Percentiles rank a stretch among this genome's conserved stretches.
phyloP scores from a whole-genome alignment of 2,888 invertebrate species.

The Troilus luridus region DNA sequence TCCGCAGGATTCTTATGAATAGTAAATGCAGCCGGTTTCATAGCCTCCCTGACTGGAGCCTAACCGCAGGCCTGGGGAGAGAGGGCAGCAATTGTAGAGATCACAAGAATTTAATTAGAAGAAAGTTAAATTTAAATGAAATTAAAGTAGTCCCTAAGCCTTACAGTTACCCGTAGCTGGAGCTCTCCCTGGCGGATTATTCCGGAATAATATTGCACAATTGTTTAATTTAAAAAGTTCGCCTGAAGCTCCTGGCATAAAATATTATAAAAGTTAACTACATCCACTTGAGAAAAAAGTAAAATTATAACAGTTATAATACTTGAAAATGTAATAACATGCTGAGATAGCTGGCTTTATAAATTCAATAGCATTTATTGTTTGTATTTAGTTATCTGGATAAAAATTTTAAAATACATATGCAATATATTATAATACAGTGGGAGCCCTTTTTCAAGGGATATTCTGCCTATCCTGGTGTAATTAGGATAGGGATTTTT shows the following conservation, averaged over 20 bases:
- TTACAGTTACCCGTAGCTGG: background rate
- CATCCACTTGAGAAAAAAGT: too few relatives aligned
- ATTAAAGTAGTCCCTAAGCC: constrained; percentile 41
- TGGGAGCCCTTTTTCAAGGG: too few relatives aligned
- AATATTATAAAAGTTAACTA: background rate
- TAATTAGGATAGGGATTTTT: too few relatives aligned
- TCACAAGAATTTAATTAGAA: constrained; percentile 39
- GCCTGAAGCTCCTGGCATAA: background rate
- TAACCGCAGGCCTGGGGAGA: background rate
- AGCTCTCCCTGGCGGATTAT: background rate
- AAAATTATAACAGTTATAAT: too few relatives aligned
- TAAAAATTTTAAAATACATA: too few relatives aligned
- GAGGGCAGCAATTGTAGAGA: background rate
- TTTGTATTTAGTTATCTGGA: too few relatives aligned
- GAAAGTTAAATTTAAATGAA: constrained; percentile 42
- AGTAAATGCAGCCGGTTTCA: background rate
- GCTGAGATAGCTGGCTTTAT: too few relatives aligned
- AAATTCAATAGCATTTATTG: too few relatives aligned
- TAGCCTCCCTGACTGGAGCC: background rate
- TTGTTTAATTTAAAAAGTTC: constrained; percentile 29
- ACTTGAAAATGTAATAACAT: too few relatives aligned
- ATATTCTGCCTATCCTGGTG: too few relatives aligned
- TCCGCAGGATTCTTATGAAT: background rate
- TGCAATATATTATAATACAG: too few relatives aligned
- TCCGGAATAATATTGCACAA: constrained; percentile 2